Evolutionary conservation across 2,113 vertebrate species (phyloP), one percentile per base, ranked within the genome.

Genomic region (Cheilinus undulatus): DNA sequence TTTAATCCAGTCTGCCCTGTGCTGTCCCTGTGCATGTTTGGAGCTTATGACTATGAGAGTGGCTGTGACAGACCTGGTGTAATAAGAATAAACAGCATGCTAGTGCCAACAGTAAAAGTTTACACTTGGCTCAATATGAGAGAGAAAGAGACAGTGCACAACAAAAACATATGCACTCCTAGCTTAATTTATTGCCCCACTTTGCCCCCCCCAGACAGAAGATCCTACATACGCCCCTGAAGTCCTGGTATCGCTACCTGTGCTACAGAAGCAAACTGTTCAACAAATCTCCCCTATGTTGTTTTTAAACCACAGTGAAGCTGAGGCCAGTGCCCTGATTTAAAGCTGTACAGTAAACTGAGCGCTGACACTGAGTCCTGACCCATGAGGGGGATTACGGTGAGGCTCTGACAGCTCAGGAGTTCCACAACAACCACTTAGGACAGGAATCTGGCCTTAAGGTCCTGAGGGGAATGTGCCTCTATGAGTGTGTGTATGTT

Each of bases 321-420:
- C 43, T 14, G 36, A 50, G 63, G 27, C 53, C 53, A 62, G 72
- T 63, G 73, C 80, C 82, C 36, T 67, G 69, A n/a, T 52, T 17
- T 26, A 68, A 58, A 69, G 48, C 51, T 0, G 13, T 79, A 80
- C 66, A 69, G 76, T 78, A 77, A 82, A 83, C 64, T 50, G 68
- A 57, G 36, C 52, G 46, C 67, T 85, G 79, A 88, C 83, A 80
- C 54, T 69, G 60, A 56, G 56, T 61, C 62, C 50, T 75, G 73
- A 88, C 80, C 84, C 78, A 69, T 78, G 72, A 79, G 58, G 69
- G 27, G 80, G 87, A 89, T 93, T 82, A 90, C 26, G 64, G 69
- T 71, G 68, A 75, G 20, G 56, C 63, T 82, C 73, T 86, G 88
- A 91, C 84, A 88, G 83, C 71, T 62, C 73, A 56, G 49, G 38